phyloP scores from a whole-genome alignment of 2,888 invertebrate species.

The Chrysomela aeneicollis region DNA sequence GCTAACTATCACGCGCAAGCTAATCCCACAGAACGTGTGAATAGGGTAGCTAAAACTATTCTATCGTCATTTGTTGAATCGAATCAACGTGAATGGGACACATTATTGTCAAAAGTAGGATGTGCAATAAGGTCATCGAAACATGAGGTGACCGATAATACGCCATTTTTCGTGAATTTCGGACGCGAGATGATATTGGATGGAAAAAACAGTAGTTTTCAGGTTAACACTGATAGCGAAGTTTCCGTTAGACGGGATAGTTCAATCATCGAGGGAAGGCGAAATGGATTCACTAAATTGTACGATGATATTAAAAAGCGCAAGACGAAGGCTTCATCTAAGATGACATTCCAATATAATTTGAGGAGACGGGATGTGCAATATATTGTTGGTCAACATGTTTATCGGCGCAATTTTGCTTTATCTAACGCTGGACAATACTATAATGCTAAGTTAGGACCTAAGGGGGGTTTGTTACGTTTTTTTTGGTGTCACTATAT shows the following conservation, averaged over 20 bases:
- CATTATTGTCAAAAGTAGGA: slow-evolving; percentile 30
- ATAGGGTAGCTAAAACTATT: too few species aligned
- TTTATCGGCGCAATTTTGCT: slow-evolving; percentile 21
- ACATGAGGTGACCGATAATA: slow-evolving; percentile 36
- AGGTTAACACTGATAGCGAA: neutral
- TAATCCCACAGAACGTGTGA: slow-evolving; percentile 49
- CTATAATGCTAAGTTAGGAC: slow-evolving; percentile 41
- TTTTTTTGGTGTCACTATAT: too few species aligned
- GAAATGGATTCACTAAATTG: slow-evolving; percentile 9
- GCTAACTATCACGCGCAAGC: slow-evolving; percentile 48
- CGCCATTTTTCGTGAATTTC: slow-evolving; percentile 38
- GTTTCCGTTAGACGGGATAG: neutral
- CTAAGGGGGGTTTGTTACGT: too few species aligned
- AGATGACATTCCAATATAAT: slow-evolving; percentile 22
- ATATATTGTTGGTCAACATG: slow-evolving; percentile 11
- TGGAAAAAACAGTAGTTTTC: slow-evolving; percentile 19
- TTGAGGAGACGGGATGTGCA: slow-evolving; percentile 13
- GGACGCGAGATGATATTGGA: slow-evolving; percentile 32
- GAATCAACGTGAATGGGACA: slow-evolving; percentile 44
- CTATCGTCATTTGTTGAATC: slow-evolving; percentile 43
- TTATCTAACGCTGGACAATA: slow-evolving; percentile 39
- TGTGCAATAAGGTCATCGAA: slow-evolving; percentile 38
- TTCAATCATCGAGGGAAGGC: neutral
- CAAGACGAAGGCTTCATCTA: slow-evolving; percentile 11
- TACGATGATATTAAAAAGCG: slow-evolving; percentile 1